Base-by-base conservation (phyloP, 2,888 invertebrate species). In the Geophilus truncorum region DNA sequence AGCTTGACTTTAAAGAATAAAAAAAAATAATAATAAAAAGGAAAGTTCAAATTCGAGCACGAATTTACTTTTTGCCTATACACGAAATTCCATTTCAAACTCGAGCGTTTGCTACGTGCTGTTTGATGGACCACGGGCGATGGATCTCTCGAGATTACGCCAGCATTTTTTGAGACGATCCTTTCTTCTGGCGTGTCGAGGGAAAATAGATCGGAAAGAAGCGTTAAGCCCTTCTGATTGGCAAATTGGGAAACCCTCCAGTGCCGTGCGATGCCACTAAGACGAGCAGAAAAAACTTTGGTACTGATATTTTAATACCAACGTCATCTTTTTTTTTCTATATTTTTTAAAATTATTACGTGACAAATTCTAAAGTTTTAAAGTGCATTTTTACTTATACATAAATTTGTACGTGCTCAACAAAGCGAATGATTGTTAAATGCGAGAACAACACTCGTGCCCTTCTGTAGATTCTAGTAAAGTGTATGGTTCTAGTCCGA, bases 191-290 rank as follows among this genome's bases (percentile, higher is more conserved):
- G 5, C n/a, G n/a, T 28, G 28, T 70, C 70, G 28, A 25, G 70
- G 70, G 70, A 70, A 70, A 70, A 70, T 70, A 70, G 70, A 70
- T 70, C 70, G 28, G 70, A 70, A 70, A 70, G 28, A 70, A 70
- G 70, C 70, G 70, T 28, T 70, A 70, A 70, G 70, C 70, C 70
- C 28, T 70, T 23, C 70, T 70, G 70, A 70, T 70, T 70, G 70
- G 70, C 70, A 70, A 70, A 70, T 70, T 70, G 70, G 51, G 51
- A 70, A 70, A 28, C 70, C 70, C 70, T 70, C 28, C 25, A 70
- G 70, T 70, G 28, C 21, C 21, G 23, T 10, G 21, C 57, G 23
- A 57, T 57, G 57, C 70, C 28, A n/a, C 70, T 70, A 70, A 70
- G 28, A 28, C 15, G 70, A 0, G 25, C 18, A n/a, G 18, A 18